Conservation (phyloP, 2,113 vertebrate species). For the Limanda limanda region DNA sequence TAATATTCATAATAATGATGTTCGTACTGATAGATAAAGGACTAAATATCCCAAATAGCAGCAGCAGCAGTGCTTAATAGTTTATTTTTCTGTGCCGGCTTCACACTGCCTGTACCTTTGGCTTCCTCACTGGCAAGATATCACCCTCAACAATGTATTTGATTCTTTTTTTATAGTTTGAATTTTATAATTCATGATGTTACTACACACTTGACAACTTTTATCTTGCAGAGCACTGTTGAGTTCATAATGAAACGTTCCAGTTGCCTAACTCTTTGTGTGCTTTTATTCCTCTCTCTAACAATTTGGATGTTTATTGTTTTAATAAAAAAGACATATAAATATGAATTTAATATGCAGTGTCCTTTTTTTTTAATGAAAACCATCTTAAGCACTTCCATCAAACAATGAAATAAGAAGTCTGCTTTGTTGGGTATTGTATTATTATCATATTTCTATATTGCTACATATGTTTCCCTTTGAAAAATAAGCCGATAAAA, state of each 20-base stretch:
- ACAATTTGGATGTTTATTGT: constrained; percentile 71
- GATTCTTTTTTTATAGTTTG: constrained; percentile 55
- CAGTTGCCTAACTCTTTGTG: constrained; percentile 67
- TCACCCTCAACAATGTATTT: constrained; percentile 43
- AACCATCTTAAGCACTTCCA: neutral
- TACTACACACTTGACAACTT: constrained; percentile 50
- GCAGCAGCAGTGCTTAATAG: constrained; percentile 40
- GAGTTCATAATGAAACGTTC: constrained; percentile 62
- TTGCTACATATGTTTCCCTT: no score
- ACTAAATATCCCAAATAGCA: constrained; percentile 22
- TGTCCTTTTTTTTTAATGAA: constrained; percentile 38
- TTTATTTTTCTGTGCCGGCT: constrained; percentile 16
- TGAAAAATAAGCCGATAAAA: no score
- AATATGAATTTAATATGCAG: constrained; percentile 15
- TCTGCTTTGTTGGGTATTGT: constrained; percentile 15
- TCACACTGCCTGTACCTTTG: constrained; percentile 42
- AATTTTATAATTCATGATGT: constrained; percentile 59
- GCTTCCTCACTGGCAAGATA: constrained; percentile 50
- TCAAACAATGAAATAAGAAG: constrained; percentile 25
- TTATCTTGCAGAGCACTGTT: constrained; percentile 59
- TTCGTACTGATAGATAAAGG: constrained; percentile 33
- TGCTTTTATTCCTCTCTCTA: constrained; percentile 62
- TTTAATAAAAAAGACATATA: constrained; percentile 60
- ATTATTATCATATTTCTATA: no score
- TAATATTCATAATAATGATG: constrained; percentile 27